Evolutionary conservation across 2,113 vertebrate genomes (phyloP), one percentile per base, ranked within the genome.

Genomic region (Pachypanchax playfairii): DNA sequence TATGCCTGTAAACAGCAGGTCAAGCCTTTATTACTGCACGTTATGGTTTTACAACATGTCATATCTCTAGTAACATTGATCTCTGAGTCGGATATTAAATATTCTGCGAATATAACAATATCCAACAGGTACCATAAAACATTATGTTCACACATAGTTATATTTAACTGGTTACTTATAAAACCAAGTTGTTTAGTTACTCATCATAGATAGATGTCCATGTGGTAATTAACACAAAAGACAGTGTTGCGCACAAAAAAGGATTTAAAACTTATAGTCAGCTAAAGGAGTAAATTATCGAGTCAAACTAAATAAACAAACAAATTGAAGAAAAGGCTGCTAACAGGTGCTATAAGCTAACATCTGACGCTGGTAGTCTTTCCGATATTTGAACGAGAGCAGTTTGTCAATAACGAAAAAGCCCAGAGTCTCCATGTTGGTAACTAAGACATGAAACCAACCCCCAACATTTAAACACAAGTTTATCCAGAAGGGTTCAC

Each of bases 291-390:
- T 4, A 33, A 60, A 35, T 38, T 64, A 49, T 26, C 14, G 2
- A 17, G 2, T 28, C 24, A n/a, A 22, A 26, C 13, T 2, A 20
- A 51, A n/a, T 5, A 50, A 24, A 44, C 10, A 22, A 13, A 44
- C 5, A 26, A 17, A 18, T 1, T 12, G 14, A 41, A 51, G 5
- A 33, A 24, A 17, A 11, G 2, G 47, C 22, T 22, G 64, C 51
- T 53, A 65, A 48, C 62, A 54, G 24, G n/a, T 11, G 65, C 38
- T 41, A 59, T 42, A 28, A 59, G 77, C 79, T 68, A 78, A 62
- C 57, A 5, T 25, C 18, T 44, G 1, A 71, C 42, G 75, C 42
- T 59, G 52, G 38, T 47, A 7, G 7, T 10, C 11, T 9, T 4
- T 28, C 10, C 13, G 31, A 11, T 42, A 14, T 43, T 20, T 20